Percentiles rank a stretch among this genome's conserved stretches.
Conservation (phyloP, 1,140 invertebrate genomes). For the Orussus abietinus region DNA sequence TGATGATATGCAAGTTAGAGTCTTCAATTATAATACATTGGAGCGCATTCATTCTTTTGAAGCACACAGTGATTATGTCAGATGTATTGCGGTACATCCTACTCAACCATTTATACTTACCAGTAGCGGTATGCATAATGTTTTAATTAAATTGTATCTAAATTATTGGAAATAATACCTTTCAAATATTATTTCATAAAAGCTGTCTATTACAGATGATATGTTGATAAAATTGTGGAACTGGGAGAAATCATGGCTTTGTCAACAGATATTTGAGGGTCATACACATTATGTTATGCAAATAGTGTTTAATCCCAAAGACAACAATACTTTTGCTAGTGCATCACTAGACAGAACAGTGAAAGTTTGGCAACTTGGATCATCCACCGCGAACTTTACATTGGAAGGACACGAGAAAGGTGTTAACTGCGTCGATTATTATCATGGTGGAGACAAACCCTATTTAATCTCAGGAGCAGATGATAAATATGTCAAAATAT, state of each 20-base stretch:
- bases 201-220: constrained; percentile 95
- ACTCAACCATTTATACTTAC: constrained; percentile 96
- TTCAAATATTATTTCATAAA: constrained; percentile 32
- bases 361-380: constrained; percentile 98
- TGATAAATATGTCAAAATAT: constrained; percentile 96
- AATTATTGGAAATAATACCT: constrained; percentile 9
- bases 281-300: constrained; percentile 99
- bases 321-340: constrained; percentile 99
- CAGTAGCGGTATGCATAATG: constrained; percentile 76
- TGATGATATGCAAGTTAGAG: constrained; percentile 91
- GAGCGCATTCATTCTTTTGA: constrained; percentile 95
- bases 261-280: constrained; percentile 96
- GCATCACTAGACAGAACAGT: constrained; percentile 96
- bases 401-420: constrained; percentile 98
- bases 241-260: constrained; percentile 97
- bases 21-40: constrained; percentile 99
- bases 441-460: constrained; percentile 99
- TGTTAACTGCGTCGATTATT: constrained; percentile 99
- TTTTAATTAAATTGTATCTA: not conserved
- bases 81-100: constrained; percentile 95
- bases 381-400: constrained; percentile 96
- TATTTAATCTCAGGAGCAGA: constrained; percentile 99
- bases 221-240: constrained; percentile 99
- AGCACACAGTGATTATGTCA: constrained; percentile 97
- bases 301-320: constrained; percentile 99